Evolutionary conservation across 2,797 vertebrate genomes (phyloP).

Genomic region (Scarus forsteni): DNA sequence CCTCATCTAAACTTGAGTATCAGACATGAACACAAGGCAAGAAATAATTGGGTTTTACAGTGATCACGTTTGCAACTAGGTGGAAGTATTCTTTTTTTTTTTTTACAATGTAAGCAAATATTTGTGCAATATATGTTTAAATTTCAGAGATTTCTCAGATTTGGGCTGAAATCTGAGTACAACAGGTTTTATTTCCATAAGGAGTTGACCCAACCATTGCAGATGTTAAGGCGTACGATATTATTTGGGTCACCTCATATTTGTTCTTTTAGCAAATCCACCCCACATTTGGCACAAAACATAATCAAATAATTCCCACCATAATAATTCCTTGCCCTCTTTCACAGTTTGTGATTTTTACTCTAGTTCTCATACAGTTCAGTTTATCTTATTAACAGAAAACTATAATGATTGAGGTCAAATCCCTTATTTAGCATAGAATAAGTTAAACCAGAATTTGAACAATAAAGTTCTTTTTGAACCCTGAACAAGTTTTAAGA

Average conservation of each 20-base stretch:
- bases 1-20: too few relatives aligned
- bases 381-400: background rate
- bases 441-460: too few relatives aligned
- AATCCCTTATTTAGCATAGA: too few relatives aligned
- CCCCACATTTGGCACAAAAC: background rate
- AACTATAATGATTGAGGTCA: too few relatives aligned
- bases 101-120: too few relatives aligned
- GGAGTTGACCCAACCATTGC: background rate
- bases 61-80: too few relatives aligned
- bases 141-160: background rate
- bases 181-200: background rate
- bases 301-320: background rate
- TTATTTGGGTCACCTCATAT: background rate
- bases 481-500: too few relatives aligned
- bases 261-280: background rate
- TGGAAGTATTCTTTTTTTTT: too few relatives aligned
- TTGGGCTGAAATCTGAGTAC: background rate
- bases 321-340: background rate
- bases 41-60: too few relatives aligned
- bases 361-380: background rate
- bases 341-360: background rate
- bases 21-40: too few relatives aligned
- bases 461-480: too few relatives aligned
- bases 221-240: background rate
- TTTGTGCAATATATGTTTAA: background rate